Evolutionary conservation across 2,113 vertebrate species (phyloP).

Genomic region (Psilopsiagon aurifrons): DNA sequence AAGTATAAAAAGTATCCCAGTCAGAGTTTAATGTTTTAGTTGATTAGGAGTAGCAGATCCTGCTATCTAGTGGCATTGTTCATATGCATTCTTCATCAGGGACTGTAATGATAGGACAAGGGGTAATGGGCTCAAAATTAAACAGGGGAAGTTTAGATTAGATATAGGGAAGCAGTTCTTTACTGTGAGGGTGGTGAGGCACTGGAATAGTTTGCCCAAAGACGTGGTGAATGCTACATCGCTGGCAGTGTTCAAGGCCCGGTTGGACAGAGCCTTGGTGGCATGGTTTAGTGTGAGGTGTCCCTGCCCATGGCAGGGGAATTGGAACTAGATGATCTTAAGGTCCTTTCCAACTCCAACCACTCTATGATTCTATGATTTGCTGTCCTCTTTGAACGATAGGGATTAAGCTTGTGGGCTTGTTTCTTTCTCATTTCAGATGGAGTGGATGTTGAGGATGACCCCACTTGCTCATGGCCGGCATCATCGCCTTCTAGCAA

Average conservation of each 20-base stretch:
- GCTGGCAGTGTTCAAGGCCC: background rate
- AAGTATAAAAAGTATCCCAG: background rate
- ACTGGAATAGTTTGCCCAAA: background rate
- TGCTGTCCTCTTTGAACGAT: background rate
- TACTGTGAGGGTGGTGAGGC: background rate
- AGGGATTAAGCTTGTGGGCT: background rate
- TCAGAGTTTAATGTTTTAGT: background rate
- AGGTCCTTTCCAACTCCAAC: background rate
- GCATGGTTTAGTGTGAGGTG: background rate
- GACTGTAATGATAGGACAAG: background rate
- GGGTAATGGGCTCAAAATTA: background rate
- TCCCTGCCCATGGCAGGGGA: background rate
- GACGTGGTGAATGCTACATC: background rate
- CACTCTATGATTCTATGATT: background rate
- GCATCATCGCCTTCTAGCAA: constrained; percentile 98
- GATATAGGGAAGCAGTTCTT: background rate
- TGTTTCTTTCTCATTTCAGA: constrained; percentile 79
- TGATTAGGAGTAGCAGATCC: background rate
- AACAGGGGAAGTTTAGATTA: background rate
- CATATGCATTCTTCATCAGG: background rate
- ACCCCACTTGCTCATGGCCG: constrained; percentile 95
- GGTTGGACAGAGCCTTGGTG: background rate
- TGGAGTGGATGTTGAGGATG: constrained; percentile 94
- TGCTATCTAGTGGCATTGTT: background rate
- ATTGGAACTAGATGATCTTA: background rate